Base-by-base conservation (phyloP, 2,797 vertebrate species). In the Takifugu ocellatus region DNA sequence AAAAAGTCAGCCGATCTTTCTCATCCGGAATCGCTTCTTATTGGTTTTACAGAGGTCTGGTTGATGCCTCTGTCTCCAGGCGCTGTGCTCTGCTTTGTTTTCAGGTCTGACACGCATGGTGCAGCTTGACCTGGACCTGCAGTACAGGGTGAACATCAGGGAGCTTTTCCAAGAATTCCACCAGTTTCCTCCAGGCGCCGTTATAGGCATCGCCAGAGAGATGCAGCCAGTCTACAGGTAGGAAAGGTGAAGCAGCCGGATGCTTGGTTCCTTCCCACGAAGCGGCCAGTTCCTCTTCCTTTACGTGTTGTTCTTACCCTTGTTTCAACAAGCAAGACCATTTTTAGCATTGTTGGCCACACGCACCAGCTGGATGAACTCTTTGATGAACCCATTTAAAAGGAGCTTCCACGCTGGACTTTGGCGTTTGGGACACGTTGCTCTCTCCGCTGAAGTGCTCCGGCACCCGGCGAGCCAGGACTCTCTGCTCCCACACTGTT, bases 221-320 rank as follows among this genome's bases (percentile, higher is more conserved):
- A 97, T 99, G 96, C 97, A 99, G 73, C 97, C 97, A 0, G 96
- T 99, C 14, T 99, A 99, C 92, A 96, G 97, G 97, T 99, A 88
- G n/a, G 44, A 39, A 39, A 14, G 8, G 8, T 33, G 31, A 33
- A 9, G 9, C 29, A 9, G 31, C 10, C 10, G 2, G 7, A 33
- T 33, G 31, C 10, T 33, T 9, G 4, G 2, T 33, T 33, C 10
- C 31, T 10, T 33, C 31, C 31, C 10, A 33, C 31, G 31, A 33
- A 33, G 31, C 10, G 7, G 31, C 7, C 31, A 10, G 7, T 9
- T 33, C 31, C 8, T 33, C 31, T 10, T 6, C 7, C 7, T 9
- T 33, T 33, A 33, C 9, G 8, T 33, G 4, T 33, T 33, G 8
- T 33, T 33, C 4, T 9, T 33, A 10, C 2, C 8, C 31, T 2